These are phyloP conservation scores for Progne subis DNA, from an alignment of 2,113 vertebrate species.

Conservation along the genomic window DNA sequence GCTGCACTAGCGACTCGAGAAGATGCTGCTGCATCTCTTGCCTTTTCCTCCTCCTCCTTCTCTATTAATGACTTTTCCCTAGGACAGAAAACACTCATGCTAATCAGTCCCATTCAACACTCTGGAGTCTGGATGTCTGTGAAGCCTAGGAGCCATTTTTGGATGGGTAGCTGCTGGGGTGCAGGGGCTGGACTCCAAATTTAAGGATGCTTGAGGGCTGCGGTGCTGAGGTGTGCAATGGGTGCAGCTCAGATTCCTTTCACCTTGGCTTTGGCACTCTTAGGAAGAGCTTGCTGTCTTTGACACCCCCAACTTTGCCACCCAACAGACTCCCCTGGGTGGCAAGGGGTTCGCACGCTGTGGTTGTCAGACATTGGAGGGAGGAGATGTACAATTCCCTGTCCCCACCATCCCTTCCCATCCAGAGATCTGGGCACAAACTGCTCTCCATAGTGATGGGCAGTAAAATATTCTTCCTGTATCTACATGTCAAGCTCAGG, in stretches of 20 bases:
- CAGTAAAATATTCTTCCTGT: not conserved
- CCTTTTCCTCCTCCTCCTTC: not conserved
- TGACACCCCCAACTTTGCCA: slow-evolving; percentile 18
- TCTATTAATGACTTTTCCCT: not conserved
- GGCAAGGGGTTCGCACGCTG: not conserved
- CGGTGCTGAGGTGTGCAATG: not conserved
- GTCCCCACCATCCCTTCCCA: not conserved
- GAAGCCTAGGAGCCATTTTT: not conserved
- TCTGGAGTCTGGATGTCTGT: not conserved
- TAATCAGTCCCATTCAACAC: not conserved
- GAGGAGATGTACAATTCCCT: not conserved
- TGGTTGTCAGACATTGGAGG: not conserved
- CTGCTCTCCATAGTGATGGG: not conserved
- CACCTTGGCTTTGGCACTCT: slow-evolving; percentile 15
- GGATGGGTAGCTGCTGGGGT: not conserved
- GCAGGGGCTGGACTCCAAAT: not conserved
- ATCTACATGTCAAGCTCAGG: not conserved
- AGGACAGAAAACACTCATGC: not conserved
- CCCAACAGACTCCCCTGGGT: slow-evolving; percentile 18
- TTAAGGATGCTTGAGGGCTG: not conserved
- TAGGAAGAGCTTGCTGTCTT: slow-evolving; percentile 31
- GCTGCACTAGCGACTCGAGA: not conserved
- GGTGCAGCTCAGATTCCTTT: not conserved
- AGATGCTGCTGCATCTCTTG: slow-evolving; percentile 28
- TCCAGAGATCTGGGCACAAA: not conserved